Base-by-base conservation (phyloP, 1,140 invertebrate genomes). In the Steinernema feltiae region DNA sequence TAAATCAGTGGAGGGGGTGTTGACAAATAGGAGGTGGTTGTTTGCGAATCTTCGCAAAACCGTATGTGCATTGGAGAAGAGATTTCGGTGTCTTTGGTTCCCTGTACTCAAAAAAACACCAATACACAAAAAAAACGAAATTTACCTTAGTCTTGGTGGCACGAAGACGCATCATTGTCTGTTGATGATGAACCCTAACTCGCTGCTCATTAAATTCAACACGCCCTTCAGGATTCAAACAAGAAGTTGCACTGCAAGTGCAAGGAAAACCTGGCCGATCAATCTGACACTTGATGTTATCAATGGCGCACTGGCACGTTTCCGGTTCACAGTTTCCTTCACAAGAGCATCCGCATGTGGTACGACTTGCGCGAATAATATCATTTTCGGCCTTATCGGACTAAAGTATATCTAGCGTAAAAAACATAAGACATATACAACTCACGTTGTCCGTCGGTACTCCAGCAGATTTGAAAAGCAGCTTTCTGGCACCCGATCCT, bases 141-240 rank as follows among this genome's bases (percentile, higher is more conserved):
- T n/a, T n/a, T 73, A 88, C 87, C 76, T 92, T 90, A 78, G 93
- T 92, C 86, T 93, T 92, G 87, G 97, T 94, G 77, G 96, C 87
- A 80, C 96, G 93, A 75, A 98, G 86, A 72, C 94, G 90, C 94
- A 97, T 97, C 12, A 98, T 88, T 0, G 95, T 98, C 83, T 97
- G 94, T 79, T 97, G 94, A 83, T 96, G 98, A 88, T 98, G 95
- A n/a, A 94, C 97, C 71, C 94, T 90, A 1, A 98, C 95, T 73
- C 95, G 90, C 31, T 94, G 91, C 0, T 94, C 94, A 88, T 98
- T 97, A 82, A 98, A 98, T 87, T 98, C 95, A 76, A 97, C 93
- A 73, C 96, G 90, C 3, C 96, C 96, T 71, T 91, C 91, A 1
- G 91, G 91, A 87, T 99, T 99, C 32, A 91, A 92, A 87, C 96